Evolutionary conservation across 2,888 invertebrate species (phyloP), one percentile per base, ranked within the genome.

Genomic region (Branchellion lobata): DNA sequence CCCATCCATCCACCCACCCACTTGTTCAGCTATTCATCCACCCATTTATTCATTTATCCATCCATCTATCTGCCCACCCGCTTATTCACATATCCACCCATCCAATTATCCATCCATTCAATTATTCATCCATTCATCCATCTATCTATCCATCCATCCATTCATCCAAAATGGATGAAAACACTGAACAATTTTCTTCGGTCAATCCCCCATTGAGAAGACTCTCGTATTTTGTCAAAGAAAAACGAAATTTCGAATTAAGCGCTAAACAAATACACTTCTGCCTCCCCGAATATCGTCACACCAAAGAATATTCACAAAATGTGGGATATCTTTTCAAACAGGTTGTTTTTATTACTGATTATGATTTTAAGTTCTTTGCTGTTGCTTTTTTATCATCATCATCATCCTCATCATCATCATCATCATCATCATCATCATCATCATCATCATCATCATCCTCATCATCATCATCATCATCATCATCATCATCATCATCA

Each of bases 361-460:
- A 36, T 78, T 29, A 29, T 68, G n/a, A n/a, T n/a, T n/a, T n/a
- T n/a, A n/a, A n/a, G n/a, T n/a, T n/a, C n/a, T n/a, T n/a, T n/a
- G n/a, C n/a, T n/a, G n/a, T n/a, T n/a, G n/a, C 68, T 3, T 24
- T 24, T 34, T 36, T 36, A 73, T 79, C 79, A 51, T 77, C 57
- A 77, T 71, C 77, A 77, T 77, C 77, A 36, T 75, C 79, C n/a
- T 73, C 79, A 31, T 79, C 79, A 31, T 71, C 71, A 51, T 75
- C 73, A 73, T 51, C 72, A 29, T 77, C 77, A 77, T 65, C 77
- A 29, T 47, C 77, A 77, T 75, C 79, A 29, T 79, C 79, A 75
- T 72, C 79, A 21, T 36, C 71, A 73, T 53, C 53, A 73, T 93
- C 93, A 74, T 94, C 93, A 14, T 94, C 95, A 24, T 93, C 95